Conservation (phyloP, 2,888 invertebrate species). For the Dryomyza anilis region DNA sequence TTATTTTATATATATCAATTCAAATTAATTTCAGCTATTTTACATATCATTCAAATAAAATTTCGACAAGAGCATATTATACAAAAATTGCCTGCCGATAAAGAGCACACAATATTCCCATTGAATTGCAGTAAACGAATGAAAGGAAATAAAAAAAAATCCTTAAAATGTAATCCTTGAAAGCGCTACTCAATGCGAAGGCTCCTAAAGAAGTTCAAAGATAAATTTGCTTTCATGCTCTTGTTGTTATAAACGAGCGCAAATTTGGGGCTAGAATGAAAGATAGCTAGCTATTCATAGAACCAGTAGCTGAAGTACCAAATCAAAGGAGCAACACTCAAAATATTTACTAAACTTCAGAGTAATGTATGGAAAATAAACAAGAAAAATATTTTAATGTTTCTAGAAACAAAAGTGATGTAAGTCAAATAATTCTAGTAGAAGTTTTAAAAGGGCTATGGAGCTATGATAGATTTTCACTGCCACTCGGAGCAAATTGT, state of each 20-base stretch:
- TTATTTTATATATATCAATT: neutral
- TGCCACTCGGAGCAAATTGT: too few species aligned
- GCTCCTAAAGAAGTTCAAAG: slow-evolving; percentile 15
- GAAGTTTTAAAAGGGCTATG: too few species aligned
- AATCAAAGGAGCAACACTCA: neutral
- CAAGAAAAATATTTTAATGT: slow-evolving; percentile 5
- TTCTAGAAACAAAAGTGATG: too few species aligned
- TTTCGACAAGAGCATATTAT: neutral
- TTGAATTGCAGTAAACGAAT: neutral
- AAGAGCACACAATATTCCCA: neutral
- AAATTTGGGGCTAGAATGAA: neutral
- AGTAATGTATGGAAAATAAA: slow-evolving; percentile 18
- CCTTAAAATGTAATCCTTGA: neutral
- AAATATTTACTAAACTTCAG: neutral
- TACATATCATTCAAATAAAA: neutral
- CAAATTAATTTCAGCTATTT: neutral
- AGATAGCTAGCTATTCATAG: neutral
- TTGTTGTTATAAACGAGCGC: neutral
- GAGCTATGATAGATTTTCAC: too few species aligned
- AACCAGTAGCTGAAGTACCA: neutral
- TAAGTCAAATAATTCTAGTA: too few species aligned
- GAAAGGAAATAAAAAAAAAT: neutral
- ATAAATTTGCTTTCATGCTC: slow-evolving; percentile 16
- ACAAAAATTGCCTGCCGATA: neutral
- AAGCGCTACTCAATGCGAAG: slow-evolving; percentile 33